Percentiles rank a stretch among this genome's conserved stretches.
These are phyloP conservation scores for Agonum fuliginosum DNA, from an alignment of 2,888 invertebrate genomes.

Conservation along the genomic window DNA sequence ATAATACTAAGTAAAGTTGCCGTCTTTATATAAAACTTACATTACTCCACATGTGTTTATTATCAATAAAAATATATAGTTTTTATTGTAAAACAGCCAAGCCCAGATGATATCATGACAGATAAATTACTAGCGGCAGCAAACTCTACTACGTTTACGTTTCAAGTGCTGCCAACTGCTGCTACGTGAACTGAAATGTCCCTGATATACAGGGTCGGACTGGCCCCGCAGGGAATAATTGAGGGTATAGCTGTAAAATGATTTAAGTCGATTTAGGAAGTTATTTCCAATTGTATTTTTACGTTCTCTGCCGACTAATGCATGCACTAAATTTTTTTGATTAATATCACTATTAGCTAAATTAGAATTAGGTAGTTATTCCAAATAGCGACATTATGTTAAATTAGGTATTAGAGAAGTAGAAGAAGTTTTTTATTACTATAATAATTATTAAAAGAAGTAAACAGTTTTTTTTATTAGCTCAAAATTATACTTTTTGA, in stretches of 20 bases:
- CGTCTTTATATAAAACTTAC: slow-evolving; percentile 47
- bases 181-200: slow-evolving; percentile 6
- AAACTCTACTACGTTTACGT: slow-evolving; percentile 57
- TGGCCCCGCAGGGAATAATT: background rate
- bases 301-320: no score
- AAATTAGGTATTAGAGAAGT: no score
- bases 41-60: slow-evolving; percentile 51
- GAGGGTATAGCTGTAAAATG: background rate
- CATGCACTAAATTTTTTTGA: no score
- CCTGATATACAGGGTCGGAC: slow-evolving; percentile 22
- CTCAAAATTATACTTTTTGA: no score
- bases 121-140: slow-evolving; percentile 61
- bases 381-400: no score
- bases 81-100: slow-evolving; percentile 62
- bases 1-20: slow-evolving; percentile 49
- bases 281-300: no score
- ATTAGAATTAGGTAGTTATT: no score
- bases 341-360: no score
- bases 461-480: no score
- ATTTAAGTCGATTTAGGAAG: no score
- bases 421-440: no score
- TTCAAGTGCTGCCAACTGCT: slow-evolving; percentile 39
- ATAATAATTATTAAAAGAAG: no score
- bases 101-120: slow-evolving; percentile 65
- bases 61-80: slow-evolving; percentile 52